These are phyloP conservation scores for Scaptomyza flava DNA, from an alignment of 2,888 invertebrate genomes.

Conservation along the genomic window DNA sequence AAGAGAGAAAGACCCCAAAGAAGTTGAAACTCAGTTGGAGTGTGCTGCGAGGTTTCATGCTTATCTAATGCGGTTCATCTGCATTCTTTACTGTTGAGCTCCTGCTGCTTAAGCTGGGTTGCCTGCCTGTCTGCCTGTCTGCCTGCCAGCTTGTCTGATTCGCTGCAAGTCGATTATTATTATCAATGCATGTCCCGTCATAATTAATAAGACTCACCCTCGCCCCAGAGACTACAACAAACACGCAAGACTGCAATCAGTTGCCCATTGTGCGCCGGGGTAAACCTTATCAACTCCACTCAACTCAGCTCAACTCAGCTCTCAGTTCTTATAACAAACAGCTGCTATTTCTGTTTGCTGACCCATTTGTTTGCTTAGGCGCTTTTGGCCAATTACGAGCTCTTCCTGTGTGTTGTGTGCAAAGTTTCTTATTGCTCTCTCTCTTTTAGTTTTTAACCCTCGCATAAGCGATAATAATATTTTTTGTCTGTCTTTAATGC, in stretches of 20 bases:
- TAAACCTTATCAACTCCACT: constrained; percentile 35
- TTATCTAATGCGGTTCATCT: constrained; percentile 39
- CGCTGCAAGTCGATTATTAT: constrained; percentile 44
- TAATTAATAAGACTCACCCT: constrained; percentile 72
- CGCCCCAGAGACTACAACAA: constrained; percentile 12
- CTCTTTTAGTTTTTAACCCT: constrained; percentile 26
- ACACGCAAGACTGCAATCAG: constrained; percentile 71
- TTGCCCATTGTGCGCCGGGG: constrained; percentile 31
- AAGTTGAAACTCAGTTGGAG: constrained; percentile 2
- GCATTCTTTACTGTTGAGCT: constrained; percentile 14
- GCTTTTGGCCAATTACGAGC: constrained; percentile 67
- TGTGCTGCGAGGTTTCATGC: constrained; percentile 27
- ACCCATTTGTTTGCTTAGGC: constrained; percentile 52
- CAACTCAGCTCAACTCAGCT: constrained; percentile 2
- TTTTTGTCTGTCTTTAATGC: constrained; percentile 30
- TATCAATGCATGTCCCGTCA: constrained; percentile 71
- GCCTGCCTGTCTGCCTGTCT: constrained; percentile 6
- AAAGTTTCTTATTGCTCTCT: constrained; percentile 27
- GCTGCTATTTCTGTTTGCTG: constrained; percentile 49
- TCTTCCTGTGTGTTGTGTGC: constrained; percentile 67
- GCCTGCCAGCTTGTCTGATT: constrained; percentile 29
- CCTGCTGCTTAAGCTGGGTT: constrained; percentile 24
- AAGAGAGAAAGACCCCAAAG: constrained; percentile 1
- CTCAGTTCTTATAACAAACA: constrained; percentile 36
- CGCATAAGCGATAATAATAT: constrained; percentile 39